Conservation (phyloP, 2,797 vertebrate genomes). For the Meriones psammophilus region DNA sequence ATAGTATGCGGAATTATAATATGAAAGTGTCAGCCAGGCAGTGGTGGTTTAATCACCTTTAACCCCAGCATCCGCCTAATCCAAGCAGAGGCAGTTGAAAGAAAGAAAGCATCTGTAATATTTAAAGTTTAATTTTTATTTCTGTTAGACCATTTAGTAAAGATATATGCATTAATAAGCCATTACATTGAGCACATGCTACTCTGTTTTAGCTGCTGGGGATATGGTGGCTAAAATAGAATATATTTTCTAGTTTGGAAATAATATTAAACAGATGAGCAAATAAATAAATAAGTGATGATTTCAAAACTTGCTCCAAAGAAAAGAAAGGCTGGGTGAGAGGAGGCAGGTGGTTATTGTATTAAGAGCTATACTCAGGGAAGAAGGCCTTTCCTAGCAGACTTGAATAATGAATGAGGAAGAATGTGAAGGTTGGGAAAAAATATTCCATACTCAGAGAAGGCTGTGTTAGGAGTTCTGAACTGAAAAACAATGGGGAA, state of each 20-base stretch:
- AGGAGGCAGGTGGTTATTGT: not conserved
- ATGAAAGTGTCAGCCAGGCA: not conserved
- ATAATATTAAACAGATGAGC: not conserved
- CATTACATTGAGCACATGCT: not conserved
- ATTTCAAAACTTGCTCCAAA: not conserved
- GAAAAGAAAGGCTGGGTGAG: not conserved
- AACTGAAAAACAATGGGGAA: not conserved
- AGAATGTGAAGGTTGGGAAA: not conserved
- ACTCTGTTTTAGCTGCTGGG: not conserved
- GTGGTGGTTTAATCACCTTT: too few relatives aligned
- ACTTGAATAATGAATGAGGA: not conserved
- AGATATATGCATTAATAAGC: not conserved
- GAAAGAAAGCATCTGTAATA: not conserved
- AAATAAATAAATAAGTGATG: not conserved
- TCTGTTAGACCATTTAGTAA: not conserved
- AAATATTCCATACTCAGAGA: conserved; percentile 30
- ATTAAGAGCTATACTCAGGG: not conserved
- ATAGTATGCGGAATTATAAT: not conserved
- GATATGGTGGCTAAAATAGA: not conserved
- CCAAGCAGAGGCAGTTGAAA: too few relatives aligned
- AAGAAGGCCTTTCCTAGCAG: conserved; percentile 1
- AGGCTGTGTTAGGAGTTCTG: not conserved
- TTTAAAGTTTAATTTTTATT: not conserved
- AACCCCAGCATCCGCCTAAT: too few relatives aligned
- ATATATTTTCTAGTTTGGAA: not conserved